Base-by-base conservation (phyloP, 2,113 vertebrate genomes). In the Saimiri boliviensis region DNA sequence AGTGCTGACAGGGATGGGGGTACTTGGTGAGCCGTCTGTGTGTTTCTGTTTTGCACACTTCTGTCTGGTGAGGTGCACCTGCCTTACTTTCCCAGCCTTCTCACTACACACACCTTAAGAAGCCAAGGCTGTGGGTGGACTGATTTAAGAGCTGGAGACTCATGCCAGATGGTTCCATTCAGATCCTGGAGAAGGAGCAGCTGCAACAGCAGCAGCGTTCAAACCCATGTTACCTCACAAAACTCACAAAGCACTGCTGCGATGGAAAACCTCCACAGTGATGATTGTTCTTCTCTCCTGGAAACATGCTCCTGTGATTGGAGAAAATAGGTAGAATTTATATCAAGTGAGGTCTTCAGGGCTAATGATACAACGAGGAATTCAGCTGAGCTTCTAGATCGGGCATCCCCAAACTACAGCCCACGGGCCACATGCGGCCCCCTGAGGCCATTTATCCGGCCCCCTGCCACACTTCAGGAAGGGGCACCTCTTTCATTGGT, bases 31-130 rank as follows among this genome's bases (percentile, higher is more conserved):
- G 96, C 49, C 8, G 21, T 0, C 0, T 17, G 66, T 81, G 87
- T 96, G 70, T 92, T 97, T 95, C 95, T 84, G 47, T 82, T 92
- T 95, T 88, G 74, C 96, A 37, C 13, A 47, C 74, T 80, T 66
- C 85, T 23, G 17, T 91, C 82, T 76, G 25, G n/a, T 9, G 82
- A 10, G 30, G 49, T 77, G 37, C 1, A 19, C 90, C 40, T 8
- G 0, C n/a, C 27, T 63, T 7, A 3, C 49, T 93, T 90, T 93
- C 86, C 88, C 37, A 70, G 82, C 79, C 49, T 32, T 89, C 49
- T 87, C 60, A 10, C 45, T n/a, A 4, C 7, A 6, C 9, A 21
- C 71, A 96, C 66, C 73, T 56, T 86, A 54, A 95, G 86, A 88
- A 79, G 70, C 35, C 27, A 23, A 35, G 74, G 87, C 76, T 89